Evolutionary conservation across 2,888 invertebrate species (phyloP), one percentile per base, ranked within the genome.

Genomic region (Coelogynopora nodosa): DNA sequence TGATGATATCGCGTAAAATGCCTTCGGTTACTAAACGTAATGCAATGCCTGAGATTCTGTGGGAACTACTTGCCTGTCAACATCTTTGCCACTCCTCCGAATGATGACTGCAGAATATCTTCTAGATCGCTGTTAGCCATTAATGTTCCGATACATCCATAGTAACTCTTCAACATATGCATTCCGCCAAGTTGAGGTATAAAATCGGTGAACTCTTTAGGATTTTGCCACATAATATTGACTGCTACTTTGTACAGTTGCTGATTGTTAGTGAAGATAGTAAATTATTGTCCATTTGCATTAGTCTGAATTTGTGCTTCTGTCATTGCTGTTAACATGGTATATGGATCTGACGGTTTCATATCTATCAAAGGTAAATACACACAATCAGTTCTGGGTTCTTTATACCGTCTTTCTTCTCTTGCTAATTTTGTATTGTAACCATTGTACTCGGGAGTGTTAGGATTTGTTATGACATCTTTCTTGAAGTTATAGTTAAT

Each of bases 81-180:
- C 86, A 86, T 86, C 28, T 86, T 30, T 18, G 26, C 23, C 30
- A 85, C 85, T 67, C 85, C n/a, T 67, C 82, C 86, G 85, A 87
- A 87, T 18, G 67, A 26, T 30, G 67, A 67, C 2, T 86, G 31
- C 86, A 86, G 2, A 29, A 86, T 86, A 86, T 86, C 87, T 23
- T 29, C 30, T 23, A 87, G 26, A 1, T 86, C 86, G 86, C 5
- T 87, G 28, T 87, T 85, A 2, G 67, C 87, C 87, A 87, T 86
- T 27, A 86, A 23, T 30, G 84, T 84, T 23, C 89, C 88, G 23
- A 89, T 82, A 81, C 80, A 87, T 0, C 88, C 89, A 84, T 88
- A 49, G n/a, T n/a, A n/a, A n/a, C n/a, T n/a, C n/a, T n/a, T n/a
- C n/a, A n/a, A n/a, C n/a, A n/a, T n/a, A n/a, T n/a, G n/a, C n/a